These are phyloP conservation scores for Parauchenoglanis ngamensis DNA, from an alignment of 2,797 vertebrate species.

Conservation along the genomic window DNA sequence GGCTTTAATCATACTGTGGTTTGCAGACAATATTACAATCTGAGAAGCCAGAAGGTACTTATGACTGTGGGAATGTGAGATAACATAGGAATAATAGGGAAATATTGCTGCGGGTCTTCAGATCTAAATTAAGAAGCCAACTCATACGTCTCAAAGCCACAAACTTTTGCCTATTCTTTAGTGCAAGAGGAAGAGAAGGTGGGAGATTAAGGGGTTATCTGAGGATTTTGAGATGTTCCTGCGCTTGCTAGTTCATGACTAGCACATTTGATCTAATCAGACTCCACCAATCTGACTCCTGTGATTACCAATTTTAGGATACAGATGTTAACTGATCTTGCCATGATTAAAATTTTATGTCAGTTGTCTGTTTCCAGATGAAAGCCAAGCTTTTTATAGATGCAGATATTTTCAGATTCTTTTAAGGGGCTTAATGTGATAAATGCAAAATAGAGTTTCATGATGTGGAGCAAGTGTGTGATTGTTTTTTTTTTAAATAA, in stretches of 20 bases:
- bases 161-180: background rate
- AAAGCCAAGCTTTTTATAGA: background rate
- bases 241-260: background rate
- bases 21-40: background rate
- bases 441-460: slow-evolving; percentile 13
- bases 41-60: slow-evolving; percentile 22
- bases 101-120: background rate
- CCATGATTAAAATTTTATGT: slow-evolving; percentile 14
- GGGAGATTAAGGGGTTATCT: background rate
- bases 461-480: slow-evolving; percentile 4
- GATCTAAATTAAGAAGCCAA: slow-evolving; percentile 7
- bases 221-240: background rate
- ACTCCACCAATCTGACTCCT: background rate
- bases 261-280: background rate
- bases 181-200: background rate
- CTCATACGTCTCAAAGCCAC: background rate
- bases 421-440: slow-evolving; percentile 16
- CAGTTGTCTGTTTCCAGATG: slow-evolving; percentile 23
- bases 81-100: slow-evolving; percentile 6
- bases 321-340: slow-evolving; percentile 29
- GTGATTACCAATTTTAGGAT: background rate
- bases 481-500: background rate
- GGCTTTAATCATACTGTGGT: background rate
- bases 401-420: background rate
- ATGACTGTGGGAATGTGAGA: slow-evolving; percentile 12